Percentiles rank a stretch among this genome's conserved stretches.
These are phyloP conservation scores for Amphiura filiformis DNA, from an alignment of 35 echinoderm and acorn worm genomes.

Conservation along the genomic window DNA sequence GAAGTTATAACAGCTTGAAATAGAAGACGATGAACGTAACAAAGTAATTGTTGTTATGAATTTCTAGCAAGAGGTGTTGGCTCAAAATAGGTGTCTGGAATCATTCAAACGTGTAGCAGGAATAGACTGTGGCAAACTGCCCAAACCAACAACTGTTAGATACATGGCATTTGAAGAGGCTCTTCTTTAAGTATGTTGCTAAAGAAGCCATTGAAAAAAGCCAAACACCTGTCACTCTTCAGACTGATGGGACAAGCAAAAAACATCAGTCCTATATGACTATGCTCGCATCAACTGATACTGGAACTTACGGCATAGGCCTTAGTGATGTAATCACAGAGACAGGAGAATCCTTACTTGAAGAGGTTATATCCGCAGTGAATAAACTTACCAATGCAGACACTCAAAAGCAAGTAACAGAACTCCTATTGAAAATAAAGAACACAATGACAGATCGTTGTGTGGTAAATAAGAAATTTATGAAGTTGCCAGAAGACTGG, in stretches of 20 bases:
- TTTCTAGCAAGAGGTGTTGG: slow-evolving; percentile 46
- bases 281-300: slow-evolving; percentile 27
- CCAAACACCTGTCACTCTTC: slow-evolving; percentile 12
- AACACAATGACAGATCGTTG: slow-evolving; percentile 22
- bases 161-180: slow-evolving; percentile 78
- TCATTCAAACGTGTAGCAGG: slow-evolving; percentile 46
- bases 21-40: background rate
- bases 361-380: slow-evolving; percentile 8
- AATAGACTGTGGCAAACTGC: slow-evolving; percentile 42
- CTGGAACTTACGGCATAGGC: slow-evolving; percentile 5
- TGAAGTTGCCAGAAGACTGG: background rate
- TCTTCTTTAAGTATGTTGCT: slow-evolving; percentile 33
- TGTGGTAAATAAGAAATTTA: slow-evolving; percentile 1
- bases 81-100: slow-evolving; percentile 46
- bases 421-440: slow-evolving; percentile 1
- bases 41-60: slow-evolving; percentile 60
- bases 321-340: slow-evolving; percentile 11
- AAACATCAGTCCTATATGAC: slow-evolving; percentile 13
- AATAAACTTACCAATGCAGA: background rate
- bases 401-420: background rate
- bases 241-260: slow-evolving; percentile 26
- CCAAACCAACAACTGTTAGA: slow-evolving; percentile 53
- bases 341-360: background rate
- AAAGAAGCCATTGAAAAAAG: slow-evolving; percentile 17
- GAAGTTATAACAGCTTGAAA: too few relatives aligned